These are phyloP conservation scores for Fragum sueziense DNA, from an alignment of 2,888 invertebrate species.

Conservation along the genomic window DNA sequence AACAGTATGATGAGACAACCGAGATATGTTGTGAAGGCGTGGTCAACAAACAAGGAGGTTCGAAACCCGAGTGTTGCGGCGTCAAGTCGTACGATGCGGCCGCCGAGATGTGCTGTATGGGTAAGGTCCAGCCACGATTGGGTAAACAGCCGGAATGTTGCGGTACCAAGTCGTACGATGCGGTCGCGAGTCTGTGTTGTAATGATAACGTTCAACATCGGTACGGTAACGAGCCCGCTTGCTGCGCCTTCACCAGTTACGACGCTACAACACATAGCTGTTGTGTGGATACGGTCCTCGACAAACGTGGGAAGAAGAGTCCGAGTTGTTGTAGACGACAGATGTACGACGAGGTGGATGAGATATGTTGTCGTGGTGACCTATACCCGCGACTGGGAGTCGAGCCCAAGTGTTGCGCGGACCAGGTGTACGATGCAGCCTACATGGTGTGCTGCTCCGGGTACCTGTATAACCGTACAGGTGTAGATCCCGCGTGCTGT, in stretches of 20 bases:
- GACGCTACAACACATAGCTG: conserved; percentile 48
- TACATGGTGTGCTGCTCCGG: conserved; percentile 41
- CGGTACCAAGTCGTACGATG: conserved; percentile 42
- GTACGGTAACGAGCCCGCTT: conserved; percentile 41
- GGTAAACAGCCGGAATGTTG: conserved; percentile 49
- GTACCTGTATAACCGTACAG: conserved; percentile 36
- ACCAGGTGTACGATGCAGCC: conserved; percentile 36
- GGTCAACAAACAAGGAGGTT: conserved; percentile 34
- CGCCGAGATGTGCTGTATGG: conserved; percentile 49
- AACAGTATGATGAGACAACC: conserved; percentile 37
- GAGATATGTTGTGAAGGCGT: conserved; percentile 49
- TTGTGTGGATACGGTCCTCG: conserved; percentile 37
- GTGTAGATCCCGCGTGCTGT: conserved; percentile 42
- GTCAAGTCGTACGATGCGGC: conserved; percentile 43
- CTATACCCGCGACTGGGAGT: conserved; percentile 35
- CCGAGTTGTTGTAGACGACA: conserved; percentile 50
- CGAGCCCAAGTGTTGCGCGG: conserved; percentile 51
- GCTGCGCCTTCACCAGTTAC: conserved; percentile 49
- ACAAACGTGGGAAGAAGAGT: conserved; percentile 25
- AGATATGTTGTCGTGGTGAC: conserved; percentile 46
- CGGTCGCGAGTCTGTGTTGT: conserved; percentile 42
- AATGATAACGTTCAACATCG: conserved; percentile 39
- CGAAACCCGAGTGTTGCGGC: conserved; percentile 48
- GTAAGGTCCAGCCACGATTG: conserved; percentile 35
- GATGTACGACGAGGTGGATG: conserved; percentile 38